These are phyloP conservation scores for Ochropleura leucogaster DNA, from an alignment of 2,888 invertebrate genomes.

Conservation along the genomic window DNA sequence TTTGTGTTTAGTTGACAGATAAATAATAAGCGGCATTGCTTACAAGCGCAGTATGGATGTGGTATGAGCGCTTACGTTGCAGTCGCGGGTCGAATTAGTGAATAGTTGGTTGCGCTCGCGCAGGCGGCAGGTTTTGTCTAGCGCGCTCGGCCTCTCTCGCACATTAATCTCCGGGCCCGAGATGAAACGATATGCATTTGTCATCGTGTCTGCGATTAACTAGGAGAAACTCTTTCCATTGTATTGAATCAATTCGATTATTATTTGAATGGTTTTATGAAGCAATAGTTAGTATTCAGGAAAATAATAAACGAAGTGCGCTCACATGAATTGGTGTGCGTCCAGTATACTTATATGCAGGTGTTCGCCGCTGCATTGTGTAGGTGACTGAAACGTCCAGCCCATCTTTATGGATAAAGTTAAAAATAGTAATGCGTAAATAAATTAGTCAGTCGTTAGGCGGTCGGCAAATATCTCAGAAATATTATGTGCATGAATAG, in stretches of 20 bases:
- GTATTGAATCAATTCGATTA: slow-evolving; percentile 88
- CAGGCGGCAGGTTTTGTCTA: slow-evolving; percentile 88
- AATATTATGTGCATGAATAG: slow-evolving; percentile 89
- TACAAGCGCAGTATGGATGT: slow-evolving; percentile 83
- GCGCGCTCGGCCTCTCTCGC: slow-evolving; percentile 81
- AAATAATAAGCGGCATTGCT: slow-evolving; percentile 89
- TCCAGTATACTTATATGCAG: slow-evolving; percentile 42
- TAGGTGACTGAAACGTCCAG: slow-evolving; percentile 26
- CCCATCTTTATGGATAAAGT: slow-evolving; percentile 61
- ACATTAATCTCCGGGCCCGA: slow-evolving; percentile 87
- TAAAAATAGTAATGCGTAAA: slow-evolving; percentile 68
- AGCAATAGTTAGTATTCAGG: slow-evolving; percentile 71
- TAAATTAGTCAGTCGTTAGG: slow-evolving; percentile 88
- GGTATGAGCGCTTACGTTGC: slow-evolving; percentile 81
- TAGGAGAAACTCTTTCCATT: slow-evolving; percentile 85
- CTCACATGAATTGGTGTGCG: slow-evolving; percentile 28
- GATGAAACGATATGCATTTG: slow-evolving; percentile 90
- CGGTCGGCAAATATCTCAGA: slow-evolving; percentile 87
- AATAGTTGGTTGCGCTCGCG: slow-evolving; percentile 82
- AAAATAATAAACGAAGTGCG: slow-evolving; percentile 61
- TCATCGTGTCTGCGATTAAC: slow-evolving; percentile 88
- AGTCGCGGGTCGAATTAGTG: slow-evolving; percentile 84
- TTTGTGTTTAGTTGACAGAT: slow-evolving; percentile 81
- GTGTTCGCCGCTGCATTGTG: slow-evolving; percentile 47
- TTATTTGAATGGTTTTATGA: slow-evolving; percentile 78